Evolutionary conservation across 2,113 vertebrate genomes (phyloP).

Genomic region (Phaethornis superciliosus): DNA sequence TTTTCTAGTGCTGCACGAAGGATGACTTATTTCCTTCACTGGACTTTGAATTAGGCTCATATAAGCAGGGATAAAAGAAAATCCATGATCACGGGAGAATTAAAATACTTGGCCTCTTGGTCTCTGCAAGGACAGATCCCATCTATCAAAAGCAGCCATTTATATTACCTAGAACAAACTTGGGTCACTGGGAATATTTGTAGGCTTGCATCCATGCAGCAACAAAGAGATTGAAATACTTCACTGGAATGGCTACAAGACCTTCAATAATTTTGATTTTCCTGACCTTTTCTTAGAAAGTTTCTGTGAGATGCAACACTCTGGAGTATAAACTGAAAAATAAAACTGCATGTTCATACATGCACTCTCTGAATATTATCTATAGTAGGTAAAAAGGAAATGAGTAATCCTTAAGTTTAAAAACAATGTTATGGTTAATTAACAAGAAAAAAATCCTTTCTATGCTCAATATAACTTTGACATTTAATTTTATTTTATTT

Average conservation of each 20-base stretch:
- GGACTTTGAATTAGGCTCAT: neutral
- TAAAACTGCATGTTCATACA: neutral
- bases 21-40: neutral
- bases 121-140: neutral
- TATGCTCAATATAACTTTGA: neutral
- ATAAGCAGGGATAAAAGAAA: neutral
- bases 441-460: neutral
- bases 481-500: slow-evolving; percentile 25
- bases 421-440: slow-evolving; percentile 30
- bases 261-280: neutral
- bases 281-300: neutral
- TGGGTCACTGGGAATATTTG: neutral
- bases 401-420: neutral
- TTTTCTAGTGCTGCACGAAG: neutral
- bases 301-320: neutral
- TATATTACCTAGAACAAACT: neutral
- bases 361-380: neutral
- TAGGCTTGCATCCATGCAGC: neutral
- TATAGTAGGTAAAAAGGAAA: neutral
- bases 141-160: slow-evolving; percentile 8
- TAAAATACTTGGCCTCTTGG: neutral
- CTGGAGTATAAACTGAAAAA: neutral
- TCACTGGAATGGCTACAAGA: neutral
- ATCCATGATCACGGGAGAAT: neutral
- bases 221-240: neutral